These are phyloP conservation scores for Hetaerina titia DNA, from an alignment of 2,888 invertebrate species.

Conservation along the genomic window DNA sequence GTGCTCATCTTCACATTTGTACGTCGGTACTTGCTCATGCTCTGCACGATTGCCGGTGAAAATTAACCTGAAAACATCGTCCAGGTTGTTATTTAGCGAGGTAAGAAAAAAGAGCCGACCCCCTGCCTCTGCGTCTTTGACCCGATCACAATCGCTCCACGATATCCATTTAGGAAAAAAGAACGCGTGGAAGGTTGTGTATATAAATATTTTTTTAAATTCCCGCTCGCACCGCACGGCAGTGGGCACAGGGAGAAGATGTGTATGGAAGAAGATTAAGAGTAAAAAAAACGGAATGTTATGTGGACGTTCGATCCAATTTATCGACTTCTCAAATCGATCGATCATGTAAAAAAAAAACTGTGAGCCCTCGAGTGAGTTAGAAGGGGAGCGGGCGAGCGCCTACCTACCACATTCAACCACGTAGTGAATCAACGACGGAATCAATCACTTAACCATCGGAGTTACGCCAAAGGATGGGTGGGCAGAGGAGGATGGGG, in stretches of 20 bases:
- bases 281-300: not conserved
- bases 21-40: not conserved
- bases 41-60: not conserved
- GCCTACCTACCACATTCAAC: not conserved
- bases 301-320: constrained; percentile 53
- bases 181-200: not conserved
- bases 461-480: not conserved
- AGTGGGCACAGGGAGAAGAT: not conserved
- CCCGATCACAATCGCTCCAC: not conserved
- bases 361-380: not conserved
- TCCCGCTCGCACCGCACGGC: not conserved
- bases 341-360: constrained; percentile 33
- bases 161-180: not conserved
- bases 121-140: not conserved
- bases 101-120: not conserved
- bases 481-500: not conserved
- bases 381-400: not conserved
- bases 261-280: not conserved
- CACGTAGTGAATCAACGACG: constrained; percentile 51
- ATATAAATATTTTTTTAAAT: too few relatives aligned
- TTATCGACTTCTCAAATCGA: constrained; percentile 62
- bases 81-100: constrained; percentile 26
- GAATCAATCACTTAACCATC: constrained; percentile 54
- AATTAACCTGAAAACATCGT: constrained; percentile 47
- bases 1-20: constrained; percentile 32